These are phyloP conservation scores for Danio aesculapii DNA, from an alignment of 2,797 vertebrate species.

Conservation along the genomic window DNA sequence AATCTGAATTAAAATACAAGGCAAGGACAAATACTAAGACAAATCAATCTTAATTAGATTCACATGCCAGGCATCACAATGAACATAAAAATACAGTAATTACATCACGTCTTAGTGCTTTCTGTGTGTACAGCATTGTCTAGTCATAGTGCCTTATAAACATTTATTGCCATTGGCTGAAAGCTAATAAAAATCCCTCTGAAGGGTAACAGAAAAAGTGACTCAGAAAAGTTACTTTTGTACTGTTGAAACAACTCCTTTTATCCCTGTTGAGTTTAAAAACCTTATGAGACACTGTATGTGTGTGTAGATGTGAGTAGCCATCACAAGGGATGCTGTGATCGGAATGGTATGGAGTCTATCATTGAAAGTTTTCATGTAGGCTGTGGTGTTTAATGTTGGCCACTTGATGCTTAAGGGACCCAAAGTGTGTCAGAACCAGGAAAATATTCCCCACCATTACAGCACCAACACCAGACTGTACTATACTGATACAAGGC, in stretches of 20 bases:
- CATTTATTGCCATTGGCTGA: background rate
- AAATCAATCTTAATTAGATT: background rate
- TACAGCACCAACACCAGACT: no score
- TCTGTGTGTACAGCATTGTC: constrained; percentile 3
- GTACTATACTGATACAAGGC: no score
- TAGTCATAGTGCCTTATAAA: background rate
- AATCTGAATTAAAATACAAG: constrained; percentile 37
- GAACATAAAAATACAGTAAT: constrained; percentile 8
- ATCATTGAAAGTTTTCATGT: no score
- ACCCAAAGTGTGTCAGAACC: no score
- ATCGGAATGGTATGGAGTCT: no score
- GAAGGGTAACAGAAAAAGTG: constrained; percentile 9
- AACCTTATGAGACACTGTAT: background rate
- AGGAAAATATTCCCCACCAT: no score
- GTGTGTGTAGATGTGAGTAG: no score
- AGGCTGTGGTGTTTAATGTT: no score
- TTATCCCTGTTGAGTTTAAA: background rate
- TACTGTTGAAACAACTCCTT: background rate
- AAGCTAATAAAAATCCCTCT: constrained; percentile 25
- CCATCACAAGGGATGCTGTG: no score
- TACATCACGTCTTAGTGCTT: background rate
- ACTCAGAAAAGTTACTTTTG: constrained; percentile 15
- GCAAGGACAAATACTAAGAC: background rate
- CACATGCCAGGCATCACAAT: constrained; percentile 9
- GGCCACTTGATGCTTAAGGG: no score